Conservation (phyloP, 2,113 vertebrate species). For the Clupea harengus region DNA sequence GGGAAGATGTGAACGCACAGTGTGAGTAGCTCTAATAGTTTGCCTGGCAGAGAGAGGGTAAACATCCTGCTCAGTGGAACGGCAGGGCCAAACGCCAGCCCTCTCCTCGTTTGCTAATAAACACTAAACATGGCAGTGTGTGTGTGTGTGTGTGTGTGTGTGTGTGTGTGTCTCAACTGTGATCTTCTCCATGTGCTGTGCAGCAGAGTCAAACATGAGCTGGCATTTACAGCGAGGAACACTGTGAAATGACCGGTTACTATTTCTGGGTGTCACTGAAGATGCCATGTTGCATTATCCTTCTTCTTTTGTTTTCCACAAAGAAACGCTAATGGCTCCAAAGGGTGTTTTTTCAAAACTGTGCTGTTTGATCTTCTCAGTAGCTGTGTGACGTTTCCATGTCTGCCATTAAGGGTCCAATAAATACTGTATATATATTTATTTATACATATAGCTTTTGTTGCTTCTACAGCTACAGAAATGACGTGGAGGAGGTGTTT, state of each 20-base stretch:
- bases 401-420: neutral
- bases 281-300: neutral
- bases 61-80: neutral
- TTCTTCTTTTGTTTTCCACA: neutral
- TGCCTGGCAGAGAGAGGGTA: neutral
- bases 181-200: neutral
- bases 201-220: neutral
- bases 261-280: neutral
- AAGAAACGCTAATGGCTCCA: neutral
- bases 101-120: neutral
- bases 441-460: neutral
- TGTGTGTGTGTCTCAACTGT: neutral
- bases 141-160: neutral
- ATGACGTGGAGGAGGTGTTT: neutral
- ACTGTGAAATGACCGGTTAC: neutral
- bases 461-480: neutral
- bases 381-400: neutral
- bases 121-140: neutral
- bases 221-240: neutral
- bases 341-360: neutral
- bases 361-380: neutral
- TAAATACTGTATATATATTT: neutral
- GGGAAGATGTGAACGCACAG: conserved; percentile 6
- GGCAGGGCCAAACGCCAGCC: neutral
- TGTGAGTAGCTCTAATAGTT: neutral